Percentiles rank a stretch among this genome's conserved stretches.
These are phyloP conservation scores for Drosophila phalerata DNA, from an alignment of 2,888 invertebrate species.

Conservation along the genomic window DNA sequence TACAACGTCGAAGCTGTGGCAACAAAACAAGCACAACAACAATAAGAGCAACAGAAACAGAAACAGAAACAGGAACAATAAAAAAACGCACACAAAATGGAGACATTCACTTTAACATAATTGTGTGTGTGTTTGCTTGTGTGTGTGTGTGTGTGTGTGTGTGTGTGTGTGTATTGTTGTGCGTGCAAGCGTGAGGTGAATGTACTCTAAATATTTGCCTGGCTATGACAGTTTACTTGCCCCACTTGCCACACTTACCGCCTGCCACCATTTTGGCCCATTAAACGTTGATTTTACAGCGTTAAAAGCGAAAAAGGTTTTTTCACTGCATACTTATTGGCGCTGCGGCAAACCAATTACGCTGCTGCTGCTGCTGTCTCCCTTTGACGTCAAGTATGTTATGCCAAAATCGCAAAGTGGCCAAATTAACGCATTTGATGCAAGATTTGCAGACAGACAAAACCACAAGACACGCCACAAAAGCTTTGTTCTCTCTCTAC, in stretches of 20 bases:
- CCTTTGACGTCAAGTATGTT: slow-evolving; percentile 7
- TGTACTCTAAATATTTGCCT: slow-evolving; percentile 51
- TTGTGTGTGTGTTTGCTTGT: slow-evolving; percentile 11
- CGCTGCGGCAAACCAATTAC: slow-evolving; percentile 33
- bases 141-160: slow-evolving; percentile 7
- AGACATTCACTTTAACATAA: slow-evolving; percentile 50
- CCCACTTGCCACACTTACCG: not conserved
- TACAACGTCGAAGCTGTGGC: slow-evolving; percentile 49
- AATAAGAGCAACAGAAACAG: slow-evolving; percentile 14
- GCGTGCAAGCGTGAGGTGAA: slow-evolving; percentile 54
- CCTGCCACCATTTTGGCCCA: slow-evolving; percentile 5
- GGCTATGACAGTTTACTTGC: slow-evolving; percentile 49
- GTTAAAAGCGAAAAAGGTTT: not conserved
- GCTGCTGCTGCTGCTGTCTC: not conserved
- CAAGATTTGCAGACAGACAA: slow-evolving; percentile 1
- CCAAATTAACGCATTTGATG: slow-evolving; percentile 56
- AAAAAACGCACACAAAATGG: slow-evolving; percentile 56
- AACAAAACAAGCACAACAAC: slow-evolving; percentile 6
- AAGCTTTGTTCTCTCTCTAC: not conserved
- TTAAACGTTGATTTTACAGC: slow-evolving; percentile 39
- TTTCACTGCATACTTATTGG: slow-evolving; percentile 30
- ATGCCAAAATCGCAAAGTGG: slow-evolving; percentile 28
- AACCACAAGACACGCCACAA: slow-evolving; percentile 28
- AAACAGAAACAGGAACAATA: slow-evolving; percentile 18
- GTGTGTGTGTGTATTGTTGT: slow-evolving; percentile 14